Conservation (phyloP, 2,113 vertebrate genomes). For the Myotis davidii region DNA sequence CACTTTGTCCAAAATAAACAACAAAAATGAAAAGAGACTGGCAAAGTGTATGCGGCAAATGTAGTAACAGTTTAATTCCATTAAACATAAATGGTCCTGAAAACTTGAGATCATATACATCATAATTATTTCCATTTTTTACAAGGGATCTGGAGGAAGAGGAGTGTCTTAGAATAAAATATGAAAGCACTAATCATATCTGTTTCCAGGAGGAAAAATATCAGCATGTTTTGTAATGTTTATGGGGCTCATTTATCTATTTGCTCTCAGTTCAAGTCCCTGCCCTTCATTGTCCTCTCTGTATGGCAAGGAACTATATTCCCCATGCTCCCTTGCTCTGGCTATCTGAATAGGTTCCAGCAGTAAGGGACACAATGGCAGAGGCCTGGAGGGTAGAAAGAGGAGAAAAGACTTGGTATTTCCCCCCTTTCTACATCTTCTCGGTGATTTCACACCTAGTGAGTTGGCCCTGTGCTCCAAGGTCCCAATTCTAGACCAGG, state of each 20-base stretch:
- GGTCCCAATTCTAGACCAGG: not conserved
- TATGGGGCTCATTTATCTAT: not conserved
- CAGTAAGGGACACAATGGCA: not conserved
- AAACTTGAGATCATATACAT: not conserved
- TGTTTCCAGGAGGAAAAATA: not conserved
- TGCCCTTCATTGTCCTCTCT: not conserved
- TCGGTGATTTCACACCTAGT: not conserved
- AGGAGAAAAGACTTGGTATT: not conserved
- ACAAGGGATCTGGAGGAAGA: not conserved
- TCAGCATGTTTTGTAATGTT: not conserved
- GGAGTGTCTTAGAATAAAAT: not conserved
- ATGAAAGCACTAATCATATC: not conserved
- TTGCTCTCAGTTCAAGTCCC: not conserved
- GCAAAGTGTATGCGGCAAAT: not conserved
- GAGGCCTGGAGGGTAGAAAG: not conserved
- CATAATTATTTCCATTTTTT: slow-evolving; percentile 10
- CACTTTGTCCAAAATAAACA: slow-evolving; percentile 7
- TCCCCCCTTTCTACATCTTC: not conserved
- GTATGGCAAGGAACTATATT: not conserved
- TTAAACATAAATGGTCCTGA: not conserved
- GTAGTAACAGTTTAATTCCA: not conserved
- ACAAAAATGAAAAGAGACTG: slow-evolving; percentile 13
- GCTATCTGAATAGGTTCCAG: not conserved
- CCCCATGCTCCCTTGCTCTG: not conserved
- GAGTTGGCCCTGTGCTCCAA: not conserved